Conservation (phyloP, 2,797 vertebrate species). For the Parauchenoglanis ngamensis region DNA sequence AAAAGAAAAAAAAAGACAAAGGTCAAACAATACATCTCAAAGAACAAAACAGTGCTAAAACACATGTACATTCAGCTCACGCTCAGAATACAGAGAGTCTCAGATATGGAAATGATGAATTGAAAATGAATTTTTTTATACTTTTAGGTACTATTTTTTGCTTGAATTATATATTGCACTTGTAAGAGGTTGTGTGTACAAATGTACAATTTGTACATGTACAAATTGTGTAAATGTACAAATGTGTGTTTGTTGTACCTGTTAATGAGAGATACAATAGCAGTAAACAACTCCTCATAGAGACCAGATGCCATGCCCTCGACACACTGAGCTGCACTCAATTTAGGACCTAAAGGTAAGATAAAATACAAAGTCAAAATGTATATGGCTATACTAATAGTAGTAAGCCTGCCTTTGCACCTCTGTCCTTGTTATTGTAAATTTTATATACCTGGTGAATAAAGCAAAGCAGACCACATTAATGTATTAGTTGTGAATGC, state of each 20-base stretch:
- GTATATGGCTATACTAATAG: neutral
- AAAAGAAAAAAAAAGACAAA: neutral
- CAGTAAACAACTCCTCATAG: constrained; percentile 89
- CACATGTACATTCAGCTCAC: neutral
- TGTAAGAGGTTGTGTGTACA: too few relatives aligned
- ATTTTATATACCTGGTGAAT: neutral
- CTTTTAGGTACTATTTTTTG: neutral
- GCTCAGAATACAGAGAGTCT: neutral
- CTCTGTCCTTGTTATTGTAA: neutral
- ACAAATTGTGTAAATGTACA: too few relatives aligned
- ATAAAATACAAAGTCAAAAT: neutral
- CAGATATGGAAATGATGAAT: too few relatives aligned
- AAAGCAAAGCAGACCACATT: neutral
- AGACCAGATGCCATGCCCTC: constrained; percentile 90
- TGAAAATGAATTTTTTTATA: too few relatives aligned
- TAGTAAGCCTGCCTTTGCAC: neutral
- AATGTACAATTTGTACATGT: neutral
- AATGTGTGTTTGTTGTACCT: constrained; percentile 74
- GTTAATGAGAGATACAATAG: constrained; percentile 89
- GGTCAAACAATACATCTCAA: neutral
- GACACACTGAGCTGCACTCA: constrained; percentile 87
- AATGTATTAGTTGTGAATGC: neutral
- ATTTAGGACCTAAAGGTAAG: constrained; percentile 77
- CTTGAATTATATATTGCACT: neutral
- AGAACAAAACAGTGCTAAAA: neutral